phyloP scores from a whole-genome alignment of 2,797 vertebrate genomes.

The Monodelphis domestica region DNA sequence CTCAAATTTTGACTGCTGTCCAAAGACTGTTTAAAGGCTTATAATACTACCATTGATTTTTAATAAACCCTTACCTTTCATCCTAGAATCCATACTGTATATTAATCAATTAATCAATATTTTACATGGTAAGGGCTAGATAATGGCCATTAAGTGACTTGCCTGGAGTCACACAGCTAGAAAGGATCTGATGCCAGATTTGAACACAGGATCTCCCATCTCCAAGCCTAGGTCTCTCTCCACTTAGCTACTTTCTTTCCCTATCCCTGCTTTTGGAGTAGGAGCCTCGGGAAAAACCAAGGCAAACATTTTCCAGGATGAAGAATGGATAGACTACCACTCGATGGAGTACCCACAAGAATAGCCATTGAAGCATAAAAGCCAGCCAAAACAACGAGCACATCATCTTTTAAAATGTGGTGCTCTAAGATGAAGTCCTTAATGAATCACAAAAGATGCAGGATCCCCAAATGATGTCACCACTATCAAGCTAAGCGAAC shows the following conservation, averaged over 20 bases:
- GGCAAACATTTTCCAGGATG: not conserved
- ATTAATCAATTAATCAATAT: too few relatives aligned
- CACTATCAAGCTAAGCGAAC: not conserved
- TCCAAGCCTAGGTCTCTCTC: too few relatives aligned
- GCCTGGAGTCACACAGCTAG: too few relatives aligned
- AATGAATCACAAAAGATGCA: not conserved
- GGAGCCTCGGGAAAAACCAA: not conserved
- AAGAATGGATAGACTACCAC: not conserved
- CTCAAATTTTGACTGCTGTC: not conserved
- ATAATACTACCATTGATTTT: not conserved
- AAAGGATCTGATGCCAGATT: too few relatives aligned
- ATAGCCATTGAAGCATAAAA: not conserved
- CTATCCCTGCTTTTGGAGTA: not conserved
- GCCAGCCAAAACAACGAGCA: not conserved
- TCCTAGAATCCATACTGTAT: too few relatives aligned
- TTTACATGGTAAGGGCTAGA: too few relatives aligned
- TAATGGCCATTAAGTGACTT: too few relatives aligned
- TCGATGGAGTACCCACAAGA: not conserved
- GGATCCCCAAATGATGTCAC: not conserved
- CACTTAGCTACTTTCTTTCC: too few relatives aligned
- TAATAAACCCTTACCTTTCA: too few relatives aligned
- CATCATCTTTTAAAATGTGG: not conserved
- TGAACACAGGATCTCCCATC: too few relatives aligned
- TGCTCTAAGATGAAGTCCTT: not conserved
- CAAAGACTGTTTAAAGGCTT: not conserved